These are phyloP conservation scores for Dipodomys ordii DNA, from an alignment of 2,113 vertebrate species.

Conservation along the genomic window DNA sequence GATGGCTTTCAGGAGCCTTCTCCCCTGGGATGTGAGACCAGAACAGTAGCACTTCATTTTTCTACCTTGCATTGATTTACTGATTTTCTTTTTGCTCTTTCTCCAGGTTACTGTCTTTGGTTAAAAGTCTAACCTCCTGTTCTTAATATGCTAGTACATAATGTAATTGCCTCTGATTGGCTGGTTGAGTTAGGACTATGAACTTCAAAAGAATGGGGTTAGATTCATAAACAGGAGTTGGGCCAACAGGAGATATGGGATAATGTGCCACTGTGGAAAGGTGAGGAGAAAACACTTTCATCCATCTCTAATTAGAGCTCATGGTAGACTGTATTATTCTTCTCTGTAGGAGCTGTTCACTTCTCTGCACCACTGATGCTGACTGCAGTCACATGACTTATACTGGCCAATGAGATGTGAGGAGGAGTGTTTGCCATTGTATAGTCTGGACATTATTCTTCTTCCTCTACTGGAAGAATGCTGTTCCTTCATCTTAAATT, in stretches of 20 bases:
- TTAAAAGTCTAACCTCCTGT: conserved; percentile 27
- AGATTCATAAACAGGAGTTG: neutral
- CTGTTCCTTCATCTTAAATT: neutral
- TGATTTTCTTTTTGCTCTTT: conserved; percentile 63
- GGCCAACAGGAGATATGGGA: neutral
- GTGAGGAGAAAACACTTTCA: neutral
- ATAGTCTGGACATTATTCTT: neutral
- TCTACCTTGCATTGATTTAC: conserved; percentile 25
- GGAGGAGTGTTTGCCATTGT: neutral
- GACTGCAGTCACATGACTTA: neutral
- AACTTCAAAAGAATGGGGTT: neutral
- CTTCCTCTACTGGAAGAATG: neutral
- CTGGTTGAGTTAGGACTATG: neutral
- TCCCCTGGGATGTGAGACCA: conserved; percentile 53
- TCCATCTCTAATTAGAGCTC: neutral
- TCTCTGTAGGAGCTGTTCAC: neutral
- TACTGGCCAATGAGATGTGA: neutral
- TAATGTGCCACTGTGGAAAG: neutral
- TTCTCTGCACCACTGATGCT: neutral
- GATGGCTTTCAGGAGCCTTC: conserved; percentile 58
- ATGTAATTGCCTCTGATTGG: conserved; percentile 9
- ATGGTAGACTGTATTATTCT: fast-evolving
- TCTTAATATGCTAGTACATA: conserved; percentile 31
- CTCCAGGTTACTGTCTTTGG: conserved; percentile 5
- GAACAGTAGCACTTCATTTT: neutral